Conservation (phyloP, 1,140 invertebrate species). For the Archivesica marissinica region DNA sequence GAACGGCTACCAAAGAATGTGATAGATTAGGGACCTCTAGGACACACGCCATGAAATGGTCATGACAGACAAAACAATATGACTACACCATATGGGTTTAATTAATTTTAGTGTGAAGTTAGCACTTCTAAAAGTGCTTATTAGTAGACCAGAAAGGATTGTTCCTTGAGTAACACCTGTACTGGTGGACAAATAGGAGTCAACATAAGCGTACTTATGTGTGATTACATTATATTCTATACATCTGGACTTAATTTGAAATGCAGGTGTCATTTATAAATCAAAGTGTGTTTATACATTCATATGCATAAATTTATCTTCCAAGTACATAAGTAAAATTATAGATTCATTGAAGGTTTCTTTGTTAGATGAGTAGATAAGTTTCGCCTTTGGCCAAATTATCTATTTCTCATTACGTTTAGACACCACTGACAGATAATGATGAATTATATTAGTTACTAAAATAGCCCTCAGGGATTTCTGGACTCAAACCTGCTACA, state of each 20-base stretch:
- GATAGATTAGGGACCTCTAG: slow-evolving; percentile 37
- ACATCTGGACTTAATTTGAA: slow-evolving; percentile 12
- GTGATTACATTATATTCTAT: background rate
- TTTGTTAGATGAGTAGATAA: slow-evolving; percentile 1
- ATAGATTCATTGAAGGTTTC: background rate
- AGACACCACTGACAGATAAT: slow-evolving; percentile 33
- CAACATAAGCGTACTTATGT: background rate
- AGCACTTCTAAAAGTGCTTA: slow-evolving; percentile 11
- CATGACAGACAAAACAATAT: background rate
- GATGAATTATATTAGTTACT: slow-evolving; percentile 15
- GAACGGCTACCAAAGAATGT: slow-evolving; percentile 46
- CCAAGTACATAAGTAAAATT: background rate
- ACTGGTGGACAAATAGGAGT: too few species aligned
- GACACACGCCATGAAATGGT: slow-evolving; percentile 37
- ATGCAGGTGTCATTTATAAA: background rate
- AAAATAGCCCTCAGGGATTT: slow-evolving; percentile 4
- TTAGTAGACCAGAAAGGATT: background rate
- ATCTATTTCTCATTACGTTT: slow-evolving; percentile 45
- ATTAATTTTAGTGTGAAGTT: background rate
- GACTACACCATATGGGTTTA: background rate
- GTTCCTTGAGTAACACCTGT: background rate
- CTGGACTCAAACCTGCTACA: background rate
- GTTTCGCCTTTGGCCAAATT: background rate
- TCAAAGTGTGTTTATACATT: slow-evolving; percentile 15
- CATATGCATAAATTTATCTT: background rate